Percentiles rank a stretch among this genome's conserved stretches.
These are phyloP conservation scores for Drosophila neoperkinsi DNA, from an alignment of 2,888 invertebrate genomes.

Conservation along the genomic window DNA sequence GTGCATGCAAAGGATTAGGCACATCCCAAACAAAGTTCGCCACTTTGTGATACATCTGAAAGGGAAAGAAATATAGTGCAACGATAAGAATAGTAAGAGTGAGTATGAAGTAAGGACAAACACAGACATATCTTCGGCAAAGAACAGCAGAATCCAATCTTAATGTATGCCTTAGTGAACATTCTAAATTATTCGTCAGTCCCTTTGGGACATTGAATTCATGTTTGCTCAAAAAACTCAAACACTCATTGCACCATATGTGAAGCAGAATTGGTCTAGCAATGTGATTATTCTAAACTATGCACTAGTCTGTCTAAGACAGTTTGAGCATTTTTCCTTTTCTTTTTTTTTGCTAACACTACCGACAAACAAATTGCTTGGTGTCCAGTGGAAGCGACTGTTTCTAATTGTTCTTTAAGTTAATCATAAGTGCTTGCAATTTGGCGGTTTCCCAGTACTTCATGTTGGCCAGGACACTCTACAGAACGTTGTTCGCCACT, in stretches of 20 bases:
- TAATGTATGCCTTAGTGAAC: neutral
- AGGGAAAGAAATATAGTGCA: neutral
- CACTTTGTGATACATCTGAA: constrained; percentile 19
- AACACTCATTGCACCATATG: neutral
- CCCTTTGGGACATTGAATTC: neutral
- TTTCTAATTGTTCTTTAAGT: constrained; percentile 73
- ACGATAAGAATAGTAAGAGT: constrained; percentile 7
- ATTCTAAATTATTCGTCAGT: neutral
- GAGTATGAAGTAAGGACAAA: neutral
- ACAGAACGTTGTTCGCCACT: constrained; percentile 39
- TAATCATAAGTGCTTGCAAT: constrained; percentile 70
- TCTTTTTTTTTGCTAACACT: too few relatives aligned
- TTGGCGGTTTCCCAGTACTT: constrained; percentile 26
- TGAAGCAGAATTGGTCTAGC: neutral
- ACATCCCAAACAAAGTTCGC: constrained; percentile 18
- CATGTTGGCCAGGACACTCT: constrained; percentile 11
- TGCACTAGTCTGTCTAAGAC: neutral
- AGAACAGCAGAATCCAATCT: neutral
- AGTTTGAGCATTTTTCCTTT: neutral
- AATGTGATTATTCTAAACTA: neutral
- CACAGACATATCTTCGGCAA: neutral
- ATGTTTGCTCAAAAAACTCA: neutral
- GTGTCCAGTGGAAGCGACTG: constrained; percentile 38
- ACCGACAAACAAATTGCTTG: constrained; percentile 4
- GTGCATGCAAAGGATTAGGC: constrained; percentile 62